Conservation (phyloP, 1,140 invertebrate genomes). For the Rhopalosiphum maidis region DNA sequence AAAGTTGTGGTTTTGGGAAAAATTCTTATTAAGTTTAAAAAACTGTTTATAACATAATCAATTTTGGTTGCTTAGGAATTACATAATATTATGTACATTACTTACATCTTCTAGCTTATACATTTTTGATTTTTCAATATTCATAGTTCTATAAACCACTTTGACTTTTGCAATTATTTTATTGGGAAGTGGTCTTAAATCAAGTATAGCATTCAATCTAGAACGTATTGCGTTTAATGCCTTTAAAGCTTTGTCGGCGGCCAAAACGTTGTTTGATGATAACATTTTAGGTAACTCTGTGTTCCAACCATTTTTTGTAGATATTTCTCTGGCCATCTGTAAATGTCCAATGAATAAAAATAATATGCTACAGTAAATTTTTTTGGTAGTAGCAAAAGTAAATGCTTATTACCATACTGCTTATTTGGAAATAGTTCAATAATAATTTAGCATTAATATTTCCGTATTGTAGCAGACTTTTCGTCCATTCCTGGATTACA, state of each 20-base stretch:
- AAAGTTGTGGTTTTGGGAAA: not conserved
- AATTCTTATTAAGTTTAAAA: not conserved
- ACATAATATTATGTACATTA: not conserved
- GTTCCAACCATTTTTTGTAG: not conserved
- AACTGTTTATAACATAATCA: not conserved
- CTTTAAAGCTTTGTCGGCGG: not conserved
- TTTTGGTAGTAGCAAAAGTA: not conserved
- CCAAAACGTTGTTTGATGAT: not conserved
- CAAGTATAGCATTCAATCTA: not conserved
- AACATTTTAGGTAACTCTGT: slow-evolving; percentile 11
- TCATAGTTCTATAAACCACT: not conserved
- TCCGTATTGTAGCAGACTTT: not conserved
- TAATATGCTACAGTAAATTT: not conserved
- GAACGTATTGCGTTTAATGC: slow-evolving; percentile 26
- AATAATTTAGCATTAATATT: slow-evolving; percentile 13
- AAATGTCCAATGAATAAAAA: not conserved
- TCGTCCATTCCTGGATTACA: not conserved
- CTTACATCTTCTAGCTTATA: not conserved
- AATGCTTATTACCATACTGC: not conserved
- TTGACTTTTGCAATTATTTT: not conserved
- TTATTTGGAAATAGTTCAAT: not conserved
- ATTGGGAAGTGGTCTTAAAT: not conserved
- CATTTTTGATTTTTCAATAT: not conserved
- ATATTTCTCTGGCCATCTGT: not conserved
- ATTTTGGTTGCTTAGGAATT: not conserved